These are phyloP conservation scores for Sebastes goodei DNA, from an alignment of 2,797 vertebrate genomes.

Conservation along the genomic window DNA sequence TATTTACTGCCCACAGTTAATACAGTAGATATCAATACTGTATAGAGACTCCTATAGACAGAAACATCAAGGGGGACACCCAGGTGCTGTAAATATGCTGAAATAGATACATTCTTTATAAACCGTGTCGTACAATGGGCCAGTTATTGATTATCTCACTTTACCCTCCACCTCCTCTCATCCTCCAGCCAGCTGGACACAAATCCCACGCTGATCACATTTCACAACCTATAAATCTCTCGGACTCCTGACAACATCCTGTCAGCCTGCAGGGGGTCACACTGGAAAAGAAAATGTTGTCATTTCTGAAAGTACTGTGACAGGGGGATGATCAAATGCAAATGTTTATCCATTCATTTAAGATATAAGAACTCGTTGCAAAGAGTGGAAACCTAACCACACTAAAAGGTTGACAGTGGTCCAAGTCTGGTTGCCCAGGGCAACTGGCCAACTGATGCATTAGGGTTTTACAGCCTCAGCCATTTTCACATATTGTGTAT, in stretches of 20 bases:
- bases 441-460: slow-evolving; percentile 40
- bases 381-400: neutral
- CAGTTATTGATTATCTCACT: slow-evolving; percentile 46
- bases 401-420: neutral
- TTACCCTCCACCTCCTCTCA: slow-evolving; percentile 5
- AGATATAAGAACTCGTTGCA: neutral
- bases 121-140: neutral
- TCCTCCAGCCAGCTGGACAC: slow-evolving; percentile 30
- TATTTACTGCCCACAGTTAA: neutral
- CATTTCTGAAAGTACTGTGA: neutral
- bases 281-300: neutral
- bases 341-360: neutral
- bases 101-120: slow-evolving; percentile 1
- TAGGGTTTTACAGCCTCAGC: slow-evolving; percentile 20
- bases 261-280: neutral
- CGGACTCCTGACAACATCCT: slow-evolving; percentile 13
- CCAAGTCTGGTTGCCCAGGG: slow-evolving; percentile 13
- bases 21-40: neutral
- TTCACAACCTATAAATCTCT: slow-evolving; percentile 31
- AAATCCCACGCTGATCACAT: slow-evolving; percentile 45
- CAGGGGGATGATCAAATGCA: neutral
- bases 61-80: neutral
- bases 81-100: slow-evolving; percentile 7
- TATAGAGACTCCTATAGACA: neutral
- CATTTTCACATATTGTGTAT: neutral